These are phyloP conservation scores for Pseudorasbora parva DNA, from an alignment of 2,113 vertebrate species.

Conservation along the genomic window DNA sequence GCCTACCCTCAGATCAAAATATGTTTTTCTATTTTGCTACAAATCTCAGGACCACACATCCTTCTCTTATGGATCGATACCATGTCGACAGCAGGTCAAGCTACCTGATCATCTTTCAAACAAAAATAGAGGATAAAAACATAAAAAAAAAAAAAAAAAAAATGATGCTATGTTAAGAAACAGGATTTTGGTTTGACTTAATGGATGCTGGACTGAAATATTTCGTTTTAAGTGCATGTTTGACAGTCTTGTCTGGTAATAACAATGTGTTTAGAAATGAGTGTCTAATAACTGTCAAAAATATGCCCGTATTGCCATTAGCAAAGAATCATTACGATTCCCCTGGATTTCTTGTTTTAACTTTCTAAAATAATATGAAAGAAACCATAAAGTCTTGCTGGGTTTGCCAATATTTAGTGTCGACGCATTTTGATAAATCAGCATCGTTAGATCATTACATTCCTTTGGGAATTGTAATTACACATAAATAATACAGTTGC, in stretches of 20 bases:
- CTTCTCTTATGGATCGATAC: not conserved
- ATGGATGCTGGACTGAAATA: not conserved
- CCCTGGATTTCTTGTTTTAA: not conserved
- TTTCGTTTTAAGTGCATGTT: not conserved
- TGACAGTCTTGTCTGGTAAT: not conserved
- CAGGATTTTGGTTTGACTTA: not conserved
- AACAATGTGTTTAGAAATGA: slow-evolving; percentile 6
- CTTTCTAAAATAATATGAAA: not conserved
- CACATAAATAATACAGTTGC: not conserved
- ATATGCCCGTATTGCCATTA: not conserved
- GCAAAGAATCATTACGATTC: not conserved
- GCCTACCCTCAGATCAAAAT: not conserved
- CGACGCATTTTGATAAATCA: not conserved
- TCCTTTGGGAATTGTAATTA: not conserved
- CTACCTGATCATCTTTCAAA: slow-evolving; percentile 31
- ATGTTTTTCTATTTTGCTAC: not conserved
- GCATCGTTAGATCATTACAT: not conserved
- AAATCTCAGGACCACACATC: slow-evolving; percentile 14
- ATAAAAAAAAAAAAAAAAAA: not conserved
- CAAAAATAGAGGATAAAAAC: not conserved
- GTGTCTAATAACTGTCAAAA: not conserved
- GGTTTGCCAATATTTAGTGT: not conserved
- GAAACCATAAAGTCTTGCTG: not conserved
- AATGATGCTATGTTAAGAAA: not conserved
- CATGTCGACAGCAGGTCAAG: slow-evolving; percentile 23